Conservation (phyloP, 1,140 invertebrate genomes). For the Sminthurides bifidus region DNA sequence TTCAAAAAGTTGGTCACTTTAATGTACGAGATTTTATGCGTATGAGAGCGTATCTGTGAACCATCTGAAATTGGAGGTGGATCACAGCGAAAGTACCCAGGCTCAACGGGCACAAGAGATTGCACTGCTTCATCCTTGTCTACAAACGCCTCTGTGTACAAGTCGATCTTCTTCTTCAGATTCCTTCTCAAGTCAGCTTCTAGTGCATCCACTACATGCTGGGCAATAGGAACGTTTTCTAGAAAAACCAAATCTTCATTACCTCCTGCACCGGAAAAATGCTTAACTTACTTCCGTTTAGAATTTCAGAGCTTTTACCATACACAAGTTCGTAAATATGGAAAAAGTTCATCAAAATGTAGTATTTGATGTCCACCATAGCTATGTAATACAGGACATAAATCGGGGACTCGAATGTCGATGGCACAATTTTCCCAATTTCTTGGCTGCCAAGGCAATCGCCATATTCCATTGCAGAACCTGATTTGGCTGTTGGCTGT, state of each 20-base stretch:
- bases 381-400: slow-evolving; percentile 7
- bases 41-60: neutral
- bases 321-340: slow-evolving; percentile 7
- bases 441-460: slow-evolving; percentile 1
- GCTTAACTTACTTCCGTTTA: too few relatives aligned
- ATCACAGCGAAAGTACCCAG: slow-evolving; percentile 11
- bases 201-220: neutral
- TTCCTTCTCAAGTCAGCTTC: neutral
- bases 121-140: neutral
- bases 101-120: neutral
- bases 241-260: neutral
- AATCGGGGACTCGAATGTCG: slow-evolving; percentile 9
- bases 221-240: neutral
- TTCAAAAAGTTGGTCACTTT: slow-evolving; percentile 13
- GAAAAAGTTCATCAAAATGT: slow-evolving; percentile 7
- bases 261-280: too few relatives aligned
- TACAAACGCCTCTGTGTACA: neutral
- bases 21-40: slow-evolving; percentile 6
- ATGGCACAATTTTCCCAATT: slow-evolving; percentile 4
- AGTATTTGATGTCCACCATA: slow-evolving; percentile 13
- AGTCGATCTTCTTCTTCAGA: neutral
- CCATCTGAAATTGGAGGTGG: neutral
- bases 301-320: slow-evolving; percentile 3
- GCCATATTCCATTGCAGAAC: neutral
- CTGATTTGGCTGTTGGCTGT: slow-evolving; percentile 1